Conservation (phyloP, 2,797 vertebrate genomes). For the Amblyraja radiata region DNA sequence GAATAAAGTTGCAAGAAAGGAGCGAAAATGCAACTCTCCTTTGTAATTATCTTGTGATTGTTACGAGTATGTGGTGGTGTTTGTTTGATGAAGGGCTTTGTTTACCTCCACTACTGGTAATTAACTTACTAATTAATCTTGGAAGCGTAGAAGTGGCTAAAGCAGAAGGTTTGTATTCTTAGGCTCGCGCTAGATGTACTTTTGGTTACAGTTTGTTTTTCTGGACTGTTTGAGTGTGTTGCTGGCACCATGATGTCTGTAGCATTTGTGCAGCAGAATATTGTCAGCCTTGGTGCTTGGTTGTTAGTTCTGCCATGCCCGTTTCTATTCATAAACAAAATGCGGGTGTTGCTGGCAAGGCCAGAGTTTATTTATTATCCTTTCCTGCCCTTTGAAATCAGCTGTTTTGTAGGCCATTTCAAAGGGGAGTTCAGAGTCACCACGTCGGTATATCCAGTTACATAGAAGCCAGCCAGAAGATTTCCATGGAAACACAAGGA, state of each 20-base stretch:
- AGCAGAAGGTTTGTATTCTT: neutral
- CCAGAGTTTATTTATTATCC: too few relatives aligned
- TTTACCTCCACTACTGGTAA: neutral
- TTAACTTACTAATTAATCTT: neutral
- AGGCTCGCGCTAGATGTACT: neutral
- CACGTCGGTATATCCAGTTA: too few relatives aligned
- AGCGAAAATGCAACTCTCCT: neutral
- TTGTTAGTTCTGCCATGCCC: too few relatives aligned
- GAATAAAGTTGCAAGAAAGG: neutral
- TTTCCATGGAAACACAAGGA: too few relatives aligned
- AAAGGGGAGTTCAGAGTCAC: too few relatives aligned
- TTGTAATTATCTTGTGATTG: neutral
- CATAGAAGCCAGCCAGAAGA: too few relatives aligned
- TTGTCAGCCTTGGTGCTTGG: neutral
- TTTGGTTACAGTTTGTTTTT: neutral
- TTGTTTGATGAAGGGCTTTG: neutral
- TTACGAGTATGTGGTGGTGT: too few relatives aligned
- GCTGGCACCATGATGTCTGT: neutral
- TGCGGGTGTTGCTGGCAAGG: too few relatives aligned
- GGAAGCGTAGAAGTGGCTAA: neutral
- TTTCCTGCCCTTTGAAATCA: too few relatives aligned
- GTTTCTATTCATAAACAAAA: too few relatives aligned
- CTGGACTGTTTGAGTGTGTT: neutral
- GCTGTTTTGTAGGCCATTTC: too few relatives aligned
- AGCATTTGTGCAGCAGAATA: constrained; percentile 1